Base-by-base conservation (phyloP, 30 jellyfish, hydroid and myxozoan species). In the Hydractinia echinata region DNA sequence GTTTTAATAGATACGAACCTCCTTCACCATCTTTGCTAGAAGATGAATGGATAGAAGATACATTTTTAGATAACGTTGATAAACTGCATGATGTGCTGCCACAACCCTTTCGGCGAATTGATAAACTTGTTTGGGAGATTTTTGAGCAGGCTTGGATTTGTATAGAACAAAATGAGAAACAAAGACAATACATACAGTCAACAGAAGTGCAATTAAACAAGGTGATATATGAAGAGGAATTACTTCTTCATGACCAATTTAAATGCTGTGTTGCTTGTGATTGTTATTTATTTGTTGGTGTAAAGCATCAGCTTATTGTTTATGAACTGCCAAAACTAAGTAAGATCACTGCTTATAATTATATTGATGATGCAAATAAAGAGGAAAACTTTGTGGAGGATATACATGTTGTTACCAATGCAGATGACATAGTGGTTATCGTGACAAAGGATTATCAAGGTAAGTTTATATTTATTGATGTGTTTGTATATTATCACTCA, bases 61-160 rank as follows among this genome's bases (percentile, higher is more conserved):
- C 74, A 1, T 64, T 64, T 64, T 64, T 64, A 64, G 14, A 80
- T n/a, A 69, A 80, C 67, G 61, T 80, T 9, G 87, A 80, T 10
- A 19, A 44, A 16, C 67, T 80, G 53, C 87, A 80, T 80, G 87
- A 80, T 80, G 67, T 48, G 10, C 66, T 80, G 8, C 87, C 87
- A 19, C 87, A 80, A 80, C 87, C 87, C 10, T 80, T 16, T 49
- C 85, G 84, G 14, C 51, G 87, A 80, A 80, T 80, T 66, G 81
- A 80, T 80, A 80, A 80, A 51, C 19, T 80, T 10, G 54, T 80
- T 10, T 61, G 70, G 67, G 71, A 80, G 5, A 67, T 80, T 18
- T 80, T 80, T 50, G 87, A 80, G 21, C 61, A 21, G 8, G 87
- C 87, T 8, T 80, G 87, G 87, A 48, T 60, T 52, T 10, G n/a